Conservation (phyloP, 1,140 invertebrate species). For the Panagrolaimus sp. region DNA sequence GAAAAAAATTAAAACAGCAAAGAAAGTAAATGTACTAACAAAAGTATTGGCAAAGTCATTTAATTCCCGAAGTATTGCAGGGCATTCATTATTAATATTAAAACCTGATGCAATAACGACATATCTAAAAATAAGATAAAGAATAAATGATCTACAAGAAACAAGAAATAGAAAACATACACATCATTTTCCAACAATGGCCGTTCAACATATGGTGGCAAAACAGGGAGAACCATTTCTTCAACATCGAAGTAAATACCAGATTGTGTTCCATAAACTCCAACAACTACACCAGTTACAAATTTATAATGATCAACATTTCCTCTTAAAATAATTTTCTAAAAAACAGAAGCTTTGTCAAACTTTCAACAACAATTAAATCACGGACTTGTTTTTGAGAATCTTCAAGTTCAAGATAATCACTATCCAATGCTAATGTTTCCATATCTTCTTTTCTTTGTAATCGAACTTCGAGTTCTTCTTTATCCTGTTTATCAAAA, state of each 20-base stretch:
- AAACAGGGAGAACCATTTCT: not conserved
- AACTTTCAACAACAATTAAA: no score
- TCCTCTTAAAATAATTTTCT: not conserved
- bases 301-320: not conserved
- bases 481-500: conserved; percentile 3
- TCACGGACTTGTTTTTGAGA: not conserved
- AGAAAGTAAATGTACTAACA: not conserved
- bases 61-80: not conserved
- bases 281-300: not conserved
- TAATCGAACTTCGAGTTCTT: not conserved
- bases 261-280: not conserved
- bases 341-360: no score
- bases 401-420: not conserved
- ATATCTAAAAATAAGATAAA: not conserved
- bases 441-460: not conserved
- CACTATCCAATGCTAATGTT: not conserved
- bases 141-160: no score
- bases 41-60: not conserved
- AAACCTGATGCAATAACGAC: not conserved
- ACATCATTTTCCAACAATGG: not conserved
- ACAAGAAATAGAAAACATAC: not conserved
- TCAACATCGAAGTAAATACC: not conserved
- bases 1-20: not conserved
- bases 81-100: not conserved
- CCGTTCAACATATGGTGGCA: not conserved